These are phyloP conservation scores for Gymnosoma rotundatum DNA, from an alignment of 2,888 invertebrate species.

Conservation along the genomic window DNA sequence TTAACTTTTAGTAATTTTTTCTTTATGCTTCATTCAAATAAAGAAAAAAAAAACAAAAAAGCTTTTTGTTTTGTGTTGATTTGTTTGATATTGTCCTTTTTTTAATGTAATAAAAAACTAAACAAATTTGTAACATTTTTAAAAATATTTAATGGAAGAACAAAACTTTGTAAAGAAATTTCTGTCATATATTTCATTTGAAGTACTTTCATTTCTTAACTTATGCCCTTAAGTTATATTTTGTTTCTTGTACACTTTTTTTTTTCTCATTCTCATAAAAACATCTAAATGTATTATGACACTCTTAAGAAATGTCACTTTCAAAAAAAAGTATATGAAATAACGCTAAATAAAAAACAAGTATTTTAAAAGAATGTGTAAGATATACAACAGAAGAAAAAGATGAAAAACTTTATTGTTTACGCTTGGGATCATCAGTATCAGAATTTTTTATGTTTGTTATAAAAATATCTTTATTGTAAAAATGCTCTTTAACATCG, in stretches of 20 bases:
- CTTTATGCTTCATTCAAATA: too few species aligned
- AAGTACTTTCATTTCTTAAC: slow-evolving; percentile 55
- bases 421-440: slow-evolving; percentile 78
- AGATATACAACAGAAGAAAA: slow-evolving; percentile 25
- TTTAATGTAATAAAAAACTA: slow-evolving; percentile 32
- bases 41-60: too few species aligned
- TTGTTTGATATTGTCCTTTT: slow-evolving; percentile 56
- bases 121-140: slow-evolving; percentile 49
- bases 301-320: slow-evolving; percentile 69
- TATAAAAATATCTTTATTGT: slow-evolving; percentile 42
- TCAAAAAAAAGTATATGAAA: background rate
- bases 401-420: slow-evolving; percentile 78
- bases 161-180: slow-evolving; percentile 44
- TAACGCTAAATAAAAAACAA: slow-evolving; percentile 24
- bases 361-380: slow-evolving; percentile 22
- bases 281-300: slow-evolving; percentile 65
- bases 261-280: slow-evolving; percentile 44
- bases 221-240: slow-evolving; percentile 60
- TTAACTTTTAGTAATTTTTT: too few species aligned
- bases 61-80: background rate
- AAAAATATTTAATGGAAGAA: slow-evolving; percentile 30
- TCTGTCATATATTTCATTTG: slow-evolving; percentile 35
- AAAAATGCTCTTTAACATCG: slow-evolving; percentile 26
- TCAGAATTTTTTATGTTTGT: slow-evolving; percentile 61
- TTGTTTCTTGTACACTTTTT: slow-evolving; percentile 14